Conservation (phyloP, 2,888 invertebrate genomes). For the Mesorhabditis belari region DNA sequence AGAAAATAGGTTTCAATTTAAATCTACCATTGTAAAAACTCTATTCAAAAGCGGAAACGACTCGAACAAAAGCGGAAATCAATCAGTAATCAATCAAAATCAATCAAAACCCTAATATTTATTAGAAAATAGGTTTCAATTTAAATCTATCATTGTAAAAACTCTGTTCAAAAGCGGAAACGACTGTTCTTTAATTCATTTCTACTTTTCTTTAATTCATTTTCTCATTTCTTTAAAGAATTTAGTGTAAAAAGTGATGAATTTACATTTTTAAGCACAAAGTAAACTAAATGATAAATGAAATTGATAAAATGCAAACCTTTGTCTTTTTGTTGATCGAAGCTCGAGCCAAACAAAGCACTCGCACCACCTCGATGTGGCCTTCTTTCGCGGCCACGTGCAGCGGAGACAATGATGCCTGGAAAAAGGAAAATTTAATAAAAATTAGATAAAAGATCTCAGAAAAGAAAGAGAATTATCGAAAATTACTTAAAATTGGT, state of each 20-base stretch:
- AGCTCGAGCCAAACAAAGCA: constrained; percentile 68
- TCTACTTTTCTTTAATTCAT: constrained; percentile 8
- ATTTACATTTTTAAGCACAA: too few relatives aligned
- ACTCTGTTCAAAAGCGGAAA: neutral
- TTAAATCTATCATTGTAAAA: neutral
- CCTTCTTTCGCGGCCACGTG: constrained; percentile 70
- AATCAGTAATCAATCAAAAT: constrained; percentile 58
- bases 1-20: constrained; percentile 63
- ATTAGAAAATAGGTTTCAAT: neutral
- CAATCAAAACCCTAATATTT: too few relatives aligned
- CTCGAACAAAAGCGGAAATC: constrained; percentile 70
- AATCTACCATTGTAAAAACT: constrained; percentile 67
- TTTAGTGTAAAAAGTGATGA: neutral
- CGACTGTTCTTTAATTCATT: constrained; percentile 4
- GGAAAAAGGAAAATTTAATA: too few relatives aligned
- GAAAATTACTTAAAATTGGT: too few relatives aligned
- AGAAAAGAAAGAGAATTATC: too few relatives aligned
- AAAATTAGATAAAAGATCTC: too few relatives aligned
- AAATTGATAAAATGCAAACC: neutral
- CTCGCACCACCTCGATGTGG: constrained; percentile 67
- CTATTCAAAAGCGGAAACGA: constrained; percentile 70
- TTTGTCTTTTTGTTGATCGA: constrained; percentile 52
- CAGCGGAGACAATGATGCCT: constrained; percentile 59
- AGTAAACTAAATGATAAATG: too few relatives aligned
- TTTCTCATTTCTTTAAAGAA: constrained; percentile 1